Percentiles rank a stretch among this genome's conserved stretches.
phyloP scores from a whole-genome alignment of 2,888 invertebrate genomes.

The Hydrotaea cyrtoneurina region DNA sequence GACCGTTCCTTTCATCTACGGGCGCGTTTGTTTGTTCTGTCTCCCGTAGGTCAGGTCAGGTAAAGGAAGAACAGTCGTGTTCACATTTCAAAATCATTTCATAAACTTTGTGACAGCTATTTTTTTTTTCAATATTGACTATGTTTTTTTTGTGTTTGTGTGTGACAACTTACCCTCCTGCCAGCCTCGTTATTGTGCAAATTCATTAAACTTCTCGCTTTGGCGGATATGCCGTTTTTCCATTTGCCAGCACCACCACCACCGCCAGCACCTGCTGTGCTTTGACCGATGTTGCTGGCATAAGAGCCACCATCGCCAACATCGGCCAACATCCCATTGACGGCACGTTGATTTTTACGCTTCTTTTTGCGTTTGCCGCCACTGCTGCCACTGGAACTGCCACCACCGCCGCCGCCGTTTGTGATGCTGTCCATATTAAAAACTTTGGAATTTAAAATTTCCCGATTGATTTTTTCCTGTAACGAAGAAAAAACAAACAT shows the following conservation, averaged over 20 bases:
- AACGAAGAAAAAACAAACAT: constrained; percentile 35
- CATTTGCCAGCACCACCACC: constrained; percentile 69
- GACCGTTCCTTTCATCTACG: no score
- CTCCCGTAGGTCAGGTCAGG: not conserved
- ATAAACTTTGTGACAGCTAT: constrained; percentile 12
- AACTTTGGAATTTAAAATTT: constrained; percentile 80
- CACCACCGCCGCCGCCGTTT: not conserved
- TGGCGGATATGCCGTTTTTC: constrained; percentile 74
- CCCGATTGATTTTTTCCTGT: constrained; percentile 81
- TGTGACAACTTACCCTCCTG: constrained; percentile 87
- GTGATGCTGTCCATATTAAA: constrained; percentile 74
- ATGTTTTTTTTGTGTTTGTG: no score
- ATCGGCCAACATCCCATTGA: constrained; percentile 71
- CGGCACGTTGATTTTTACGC: constrained; percentile 78
- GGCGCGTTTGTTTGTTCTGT: no score
- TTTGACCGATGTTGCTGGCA: constrained; percentile 7
- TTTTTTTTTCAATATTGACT: constrained; percentile 30
- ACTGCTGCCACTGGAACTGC: constrained; percentile 61
- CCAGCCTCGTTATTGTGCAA: constrained; percentile 99
- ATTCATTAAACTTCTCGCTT: constrained; percentile 95
- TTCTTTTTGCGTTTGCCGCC: constrained; percentile 75
- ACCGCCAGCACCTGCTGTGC: constrained; percentile 31
- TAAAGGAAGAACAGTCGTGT: not conserved
- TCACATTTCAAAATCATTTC: not conserved
- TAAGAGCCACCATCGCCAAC: constrained; percentile 54